Base-by-base conservation (phyloP, 1,140 invertebrate species). In the Drosophila subobscura region DNA sequence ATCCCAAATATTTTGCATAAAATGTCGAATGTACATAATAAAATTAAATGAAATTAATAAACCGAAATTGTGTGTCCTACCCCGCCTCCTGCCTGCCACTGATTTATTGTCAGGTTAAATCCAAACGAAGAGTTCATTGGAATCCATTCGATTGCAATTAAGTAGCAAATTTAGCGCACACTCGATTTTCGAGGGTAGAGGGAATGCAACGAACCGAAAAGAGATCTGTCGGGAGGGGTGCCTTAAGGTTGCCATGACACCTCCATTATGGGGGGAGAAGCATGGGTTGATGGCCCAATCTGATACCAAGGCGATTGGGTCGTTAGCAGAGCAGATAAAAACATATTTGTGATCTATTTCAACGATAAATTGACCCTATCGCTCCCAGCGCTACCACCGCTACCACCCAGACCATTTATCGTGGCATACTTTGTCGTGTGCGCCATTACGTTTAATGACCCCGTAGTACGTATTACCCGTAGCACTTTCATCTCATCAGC, bases 401-500 rank as follows among this genome's bases (percentile, higher is more conserved):
- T 63, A n/a, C 53, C 53, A 45, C 44, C 44, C 42, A 44, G 41
- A 53, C 70, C 71, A 74, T 74, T 73, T 74, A 74, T 74, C 71
- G 52, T 56, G 40, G 70, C 70, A 65, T 74, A 74, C 71, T 74
- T 74, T 74, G 71, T 74, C 71, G 71, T 74, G 47, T 65, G 41
- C 57, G 70, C 71, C 71, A 74, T 74, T 74, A 74, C 71, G 70
- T 74, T 74, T 74, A 74, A 74, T 74, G 71, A 74, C 71, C 71
- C 52, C 52, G 60, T 37, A 10, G 10, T 10, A 4, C 33, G 33
- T 37, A 12, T 10, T 33, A 10, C 29, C 8, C 29, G 29, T 41
- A 72, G 70, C 57, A 73, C 71, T 73, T 64, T 73, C 70, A 64
- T 64, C 71, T 63, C 71, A 45, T 72, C 70, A 55, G 63, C 41